Evolutionary conservation across 2,797 vertebrate species (phyloP).

Genomic region (Lycodopsis pacificus): DNA sequence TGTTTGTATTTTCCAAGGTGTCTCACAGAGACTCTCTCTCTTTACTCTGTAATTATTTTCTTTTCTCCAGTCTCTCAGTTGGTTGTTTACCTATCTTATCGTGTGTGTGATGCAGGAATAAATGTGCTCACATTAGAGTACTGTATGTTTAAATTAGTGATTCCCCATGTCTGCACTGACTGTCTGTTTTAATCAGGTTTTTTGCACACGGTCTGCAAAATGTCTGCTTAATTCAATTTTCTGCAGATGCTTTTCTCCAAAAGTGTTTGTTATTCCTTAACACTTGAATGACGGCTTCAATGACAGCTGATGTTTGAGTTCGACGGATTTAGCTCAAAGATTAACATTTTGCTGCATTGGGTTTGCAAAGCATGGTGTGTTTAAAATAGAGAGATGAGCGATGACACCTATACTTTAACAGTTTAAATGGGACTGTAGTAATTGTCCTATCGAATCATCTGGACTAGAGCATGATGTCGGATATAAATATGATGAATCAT

Average conservation of each 20-base stretch:
- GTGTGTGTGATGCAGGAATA: background rate
- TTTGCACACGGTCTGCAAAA: constrained; percentile 12
- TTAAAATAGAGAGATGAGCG: background rate
- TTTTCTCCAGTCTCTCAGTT: background rate
- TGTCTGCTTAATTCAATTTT: constrained; percentile 16
- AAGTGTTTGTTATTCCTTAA: no score
- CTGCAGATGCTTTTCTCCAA: no score
- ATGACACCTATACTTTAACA: background rate
- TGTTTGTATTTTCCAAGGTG: constrained; percentile 33
- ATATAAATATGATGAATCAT: background rate
- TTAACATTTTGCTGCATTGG: background rate
- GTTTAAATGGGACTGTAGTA: background rate
- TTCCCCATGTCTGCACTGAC: constrained; percentile 1
- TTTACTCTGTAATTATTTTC: constrained; percentile 31
- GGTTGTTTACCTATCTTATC: background rate
- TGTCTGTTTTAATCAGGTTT: constrained; percentile 32
- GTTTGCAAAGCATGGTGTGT: background rate
- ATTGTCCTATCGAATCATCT: background rate
- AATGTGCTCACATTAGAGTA: background rate
- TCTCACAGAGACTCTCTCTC: constrained; percentile 9
- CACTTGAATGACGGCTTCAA: background rate
- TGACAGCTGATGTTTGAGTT: constrained; percentile 4
- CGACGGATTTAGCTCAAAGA: background rate
- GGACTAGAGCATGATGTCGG: background rate
- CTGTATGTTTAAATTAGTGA: constrained; percentile 1